These are phyloP conservation scores for Belonocnema kinseyi DNA, from an alignment of 1,140 invertebrate genomes.

Conservation along the genomic window DNA sequence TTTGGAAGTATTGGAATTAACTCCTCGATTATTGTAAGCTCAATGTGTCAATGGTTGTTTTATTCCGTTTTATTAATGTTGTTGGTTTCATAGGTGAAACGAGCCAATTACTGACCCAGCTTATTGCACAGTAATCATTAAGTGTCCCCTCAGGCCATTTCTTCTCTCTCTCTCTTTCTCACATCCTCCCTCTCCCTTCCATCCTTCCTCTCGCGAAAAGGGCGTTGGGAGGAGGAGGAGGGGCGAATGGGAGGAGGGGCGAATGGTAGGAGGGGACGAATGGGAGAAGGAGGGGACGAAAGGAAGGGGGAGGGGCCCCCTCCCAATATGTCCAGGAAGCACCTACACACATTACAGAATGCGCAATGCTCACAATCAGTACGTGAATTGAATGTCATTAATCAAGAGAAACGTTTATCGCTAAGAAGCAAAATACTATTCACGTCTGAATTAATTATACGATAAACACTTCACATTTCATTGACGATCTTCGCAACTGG, in stretches of 20 bases:
- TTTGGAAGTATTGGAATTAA: neutral
- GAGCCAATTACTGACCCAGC: constrained; percentile 25
- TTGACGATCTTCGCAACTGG: constrained; percentile 4
- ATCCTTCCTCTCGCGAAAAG: no score
- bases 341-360: neutral
- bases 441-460: constrained; percentile 28
- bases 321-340: neutral
- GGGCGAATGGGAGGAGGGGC: no score
- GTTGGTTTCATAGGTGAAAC: neutral
- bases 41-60: neutral
- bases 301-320: no score
- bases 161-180: neutral
- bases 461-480: constrained; percentile 15
- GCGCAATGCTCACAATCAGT: constrained; percentile 2
- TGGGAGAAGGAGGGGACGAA: no score
- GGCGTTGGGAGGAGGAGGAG: no score
- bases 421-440: constrained; percentile 23
- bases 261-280: no score
- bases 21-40: neutral
- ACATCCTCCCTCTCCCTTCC: neutral
- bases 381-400: constrained; percentile 25
- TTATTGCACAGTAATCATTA: neutral
- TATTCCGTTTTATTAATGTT: neutral
- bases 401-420: constrained; percentile 21
- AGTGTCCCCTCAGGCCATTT: constrained; percentile 33